Evolutionary conservation across 2,113 vertebrate species (phyloP), one percentile per base, ranked within the genome.

Genomic region (Platichthys flesus): DNA sequence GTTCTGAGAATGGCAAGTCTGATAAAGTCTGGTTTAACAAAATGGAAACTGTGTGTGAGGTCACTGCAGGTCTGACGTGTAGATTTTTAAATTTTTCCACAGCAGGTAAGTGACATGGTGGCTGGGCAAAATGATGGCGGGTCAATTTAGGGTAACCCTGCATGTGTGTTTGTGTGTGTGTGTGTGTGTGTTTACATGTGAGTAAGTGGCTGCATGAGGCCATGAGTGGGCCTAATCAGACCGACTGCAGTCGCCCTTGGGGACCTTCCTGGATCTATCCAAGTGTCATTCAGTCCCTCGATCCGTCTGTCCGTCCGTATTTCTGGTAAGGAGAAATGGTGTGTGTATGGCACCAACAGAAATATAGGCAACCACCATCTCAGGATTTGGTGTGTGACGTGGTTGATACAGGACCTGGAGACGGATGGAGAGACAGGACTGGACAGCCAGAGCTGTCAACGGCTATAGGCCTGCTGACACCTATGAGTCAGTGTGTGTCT

Each of bases 401-500:
- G 62, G 66, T 65, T 81, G 58, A 84, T 81, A 49, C 51, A 62
- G 31, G 63, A 68, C 79, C 52, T 54, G 51, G 52, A 77, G 88
- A 76, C 59, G 70, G 81, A 75, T 83, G 77, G 74, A 78, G 62
- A 72, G 77, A 87, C 75, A 54, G 47, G 66, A 72, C 73, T 37
- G 82, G 82, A 79, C 80, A 81, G 67, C 71, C 70, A 73, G 76
- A 82, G 71, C 81, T 91, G 91, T 91, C 90, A 91, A 40, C 68
- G 71, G 47, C 73, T 28, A 76, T 83, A 70, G 78, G 23, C 73
- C 78, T 73, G 79, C 77, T 92, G 91, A 89, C 91, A 88, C 76
- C 84, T 76, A 67, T 16, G n/a, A 71, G 70, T 31, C 49, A 52
- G 76, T 71, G 71, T 64, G 37, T 74, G 49, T 63, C 21, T 23